These are phyloP conservation scores for Himalopsyche japonica DNA, from an alignment of 2,888 invertebrate genomes.

Conservation along the genomic window DNA sequence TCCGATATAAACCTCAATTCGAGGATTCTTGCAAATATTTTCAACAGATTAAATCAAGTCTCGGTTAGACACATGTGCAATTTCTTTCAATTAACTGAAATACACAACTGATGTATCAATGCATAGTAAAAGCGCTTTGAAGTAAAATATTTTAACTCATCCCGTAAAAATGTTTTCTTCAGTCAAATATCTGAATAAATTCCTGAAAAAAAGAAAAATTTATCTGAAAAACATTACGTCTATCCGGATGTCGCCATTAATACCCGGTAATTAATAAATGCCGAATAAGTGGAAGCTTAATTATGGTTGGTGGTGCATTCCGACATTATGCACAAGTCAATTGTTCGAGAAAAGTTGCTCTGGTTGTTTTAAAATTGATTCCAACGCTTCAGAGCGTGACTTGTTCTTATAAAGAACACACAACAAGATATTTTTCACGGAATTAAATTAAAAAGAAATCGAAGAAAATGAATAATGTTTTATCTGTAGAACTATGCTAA, in stretches of 20 bases:
- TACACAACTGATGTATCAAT: too few species aligned
- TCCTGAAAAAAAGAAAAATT: neutral
- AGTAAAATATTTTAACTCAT: too few species aligned
- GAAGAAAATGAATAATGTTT: too few species aligned
- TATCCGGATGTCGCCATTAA: neutral
- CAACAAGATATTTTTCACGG: neutral
- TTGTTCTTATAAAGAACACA: neutral
- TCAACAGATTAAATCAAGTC: too few species aligned
- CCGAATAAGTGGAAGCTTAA: neutral
- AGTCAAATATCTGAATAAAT: neutral
- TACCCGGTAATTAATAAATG: neutral
- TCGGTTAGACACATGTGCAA: too few species aligned
- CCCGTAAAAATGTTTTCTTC: too few species aligned
- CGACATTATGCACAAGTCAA: neutral
- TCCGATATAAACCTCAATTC: too few species aligned
- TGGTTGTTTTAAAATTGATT: neutral
- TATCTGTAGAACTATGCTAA: too few species aligned
- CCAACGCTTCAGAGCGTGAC: neutral
- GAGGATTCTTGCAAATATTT: too few species aligned
- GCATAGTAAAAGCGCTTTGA: too few species aligned
- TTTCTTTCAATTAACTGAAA: too few species aligned
- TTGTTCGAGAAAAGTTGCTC: neutral
- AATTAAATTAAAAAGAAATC: too few species aligned
- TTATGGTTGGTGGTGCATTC: neutral
- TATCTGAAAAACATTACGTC: neutral